Evolutionary conservation across 2,888 invertebrate genomes (phyloP).

Genomic region (Salticus scenicus): DNA sequence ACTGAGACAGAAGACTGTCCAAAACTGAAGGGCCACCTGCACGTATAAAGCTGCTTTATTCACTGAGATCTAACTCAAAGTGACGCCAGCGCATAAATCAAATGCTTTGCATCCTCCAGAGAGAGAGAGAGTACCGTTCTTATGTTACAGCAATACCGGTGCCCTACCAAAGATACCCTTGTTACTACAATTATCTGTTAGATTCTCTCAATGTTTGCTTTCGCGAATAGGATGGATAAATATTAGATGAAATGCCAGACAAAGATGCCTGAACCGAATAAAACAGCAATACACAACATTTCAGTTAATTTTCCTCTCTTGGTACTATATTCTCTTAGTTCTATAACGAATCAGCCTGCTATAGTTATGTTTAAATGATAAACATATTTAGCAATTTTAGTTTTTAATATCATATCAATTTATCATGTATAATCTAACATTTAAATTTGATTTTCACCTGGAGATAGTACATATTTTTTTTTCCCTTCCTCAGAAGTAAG

Average conservation of each 20-base stretch:
- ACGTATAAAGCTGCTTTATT: constrained; percentile 61
- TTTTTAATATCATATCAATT: no score
- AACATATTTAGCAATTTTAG: no score
- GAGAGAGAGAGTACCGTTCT: constrained; percentile 25
- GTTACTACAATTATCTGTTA: neutral
- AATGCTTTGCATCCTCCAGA: constrained; percentile 43
- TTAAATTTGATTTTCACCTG: no score
- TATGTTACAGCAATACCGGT: constrained; percentile 5
- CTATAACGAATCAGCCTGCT: no score
- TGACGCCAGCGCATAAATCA: constrained; percentile 60
- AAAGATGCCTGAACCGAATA: neutral
- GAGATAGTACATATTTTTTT: no score
- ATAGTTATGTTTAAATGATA: no score
- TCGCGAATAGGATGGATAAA: neutral
- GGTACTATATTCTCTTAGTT: neutral
- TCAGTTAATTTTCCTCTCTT: neutral
- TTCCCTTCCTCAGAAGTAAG: no score
- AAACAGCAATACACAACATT: neutral
- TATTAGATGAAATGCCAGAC: constrained; percentile 14
- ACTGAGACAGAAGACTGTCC: constrained; percentile 58
- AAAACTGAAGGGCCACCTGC: constrained; percentile 55
- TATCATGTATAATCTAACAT: no score
- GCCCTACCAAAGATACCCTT: neutral
- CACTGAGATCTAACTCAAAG: constrained; percentile 62
- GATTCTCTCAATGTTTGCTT: neutral